Base-by-base conservation (phyloP, 2,888 invertebrate species). In the Xanthostigma xanthostigma region DNA sequence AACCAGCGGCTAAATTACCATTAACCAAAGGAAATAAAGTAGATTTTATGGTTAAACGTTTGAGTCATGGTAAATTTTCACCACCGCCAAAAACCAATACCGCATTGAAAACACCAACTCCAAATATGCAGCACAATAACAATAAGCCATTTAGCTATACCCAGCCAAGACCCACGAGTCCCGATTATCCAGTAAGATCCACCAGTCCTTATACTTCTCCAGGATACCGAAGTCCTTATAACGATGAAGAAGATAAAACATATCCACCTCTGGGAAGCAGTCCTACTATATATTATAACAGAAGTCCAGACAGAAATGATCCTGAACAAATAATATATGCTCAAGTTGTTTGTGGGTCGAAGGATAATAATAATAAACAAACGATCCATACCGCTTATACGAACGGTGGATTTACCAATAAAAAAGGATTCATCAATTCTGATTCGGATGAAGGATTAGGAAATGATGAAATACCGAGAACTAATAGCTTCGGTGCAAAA, bases 71-170 rank as follows among this genome's bases (percentile, higher is more conserved):
- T 56, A 78, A 78, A 55, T 71, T 76, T 45, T 76, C 80, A 9
- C 75, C 81, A 1, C 78, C 81, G 42, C 79, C 77, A 58, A 65
- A 75, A 36, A 77, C 76, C 59, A 65, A 68, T 27, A 69, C 66
- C 40, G 57, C 64, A 17, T 69, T 81, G 63, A 73, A 81, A 48
- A 70, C 76, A 13, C 76, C 79, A 33, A 68, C 75, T 45, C 67
- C 70, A 5, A 75, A 76, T 54, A 75, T 79, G 41, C 76, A 75
- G 33, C 76, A 76, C 54, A 84, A 85, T 60, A 76, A 76, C 55
- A 85, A 84, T 60, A 79, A 85, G 60, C 88, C 86, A 35, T 89
- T 89, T 65, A 89, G 88, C 1, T 89, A 89, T 58, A 83, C 82
- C 4, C 72, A 75, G 56, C 76, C 76, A 8, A 75, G 76, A 58